These are phyloP conservation scores for Pyrgilauda ruficollis DNA, from an alignment of 2,113 vertebrate genomes.

Conservation along the genomic window DNA sequence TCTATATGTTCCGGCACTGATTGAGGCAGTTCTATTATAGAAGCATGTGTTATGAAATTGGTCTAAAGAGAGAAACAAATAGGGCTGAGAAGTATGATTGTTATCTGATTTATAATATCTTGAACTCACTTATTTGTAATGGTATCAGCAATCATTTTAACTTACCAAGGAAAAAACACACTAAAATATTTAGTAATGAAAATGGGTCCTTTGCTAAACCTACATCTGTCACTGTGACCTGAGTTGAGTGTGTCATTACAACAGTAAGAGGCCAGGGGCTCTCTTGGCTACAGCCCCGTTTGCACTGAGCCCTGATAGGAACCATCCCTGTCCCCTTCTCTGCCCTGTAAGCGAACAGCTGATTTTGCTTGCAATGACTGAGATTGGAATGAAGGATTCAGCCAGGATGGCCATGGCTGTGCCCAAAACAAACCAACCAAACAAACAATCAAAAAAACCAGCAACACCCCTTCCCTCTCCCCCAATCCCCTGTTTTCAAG, in stretches of 20 bases:
- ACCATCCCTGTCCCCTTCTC: neutral
- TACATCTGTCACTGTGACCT: neutral
- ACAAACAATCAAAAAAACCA: neutral
- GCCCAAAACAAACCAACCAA: neutral
- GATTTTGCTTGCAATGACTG: neutral
- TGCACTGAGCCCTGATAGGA: neutral
- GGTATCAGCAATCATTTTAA: neutral
- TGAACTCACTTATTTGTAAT: neutral
- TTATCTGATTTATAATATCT: neutral
- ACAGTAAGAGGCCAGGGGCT: neutral
- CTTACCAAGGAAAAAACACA: neutral
- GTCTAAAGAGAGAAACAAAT: neutral
- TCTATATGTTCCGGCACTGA: neutral
- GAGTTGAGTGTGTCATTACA: neutral
- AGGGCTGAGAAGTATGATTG: neutral
- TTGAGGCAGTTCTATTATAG: neutral
- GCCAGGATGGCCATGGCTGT: neutral
- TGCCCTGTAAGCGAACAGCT: neutral
- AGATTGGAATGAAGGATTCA: neutral
- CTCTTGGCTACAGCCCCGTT: neutral
- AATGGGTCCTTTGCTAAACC: neutral
- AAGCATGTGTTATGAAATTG: neutral
- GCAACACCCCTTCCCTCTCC: neutral
- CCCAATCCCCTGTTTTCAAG: neutral
- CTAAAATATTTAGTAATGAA: neutral